Conservation (phyloP, 2,113 vertebrate genomes). For the Xenus cinereus region DNA sequence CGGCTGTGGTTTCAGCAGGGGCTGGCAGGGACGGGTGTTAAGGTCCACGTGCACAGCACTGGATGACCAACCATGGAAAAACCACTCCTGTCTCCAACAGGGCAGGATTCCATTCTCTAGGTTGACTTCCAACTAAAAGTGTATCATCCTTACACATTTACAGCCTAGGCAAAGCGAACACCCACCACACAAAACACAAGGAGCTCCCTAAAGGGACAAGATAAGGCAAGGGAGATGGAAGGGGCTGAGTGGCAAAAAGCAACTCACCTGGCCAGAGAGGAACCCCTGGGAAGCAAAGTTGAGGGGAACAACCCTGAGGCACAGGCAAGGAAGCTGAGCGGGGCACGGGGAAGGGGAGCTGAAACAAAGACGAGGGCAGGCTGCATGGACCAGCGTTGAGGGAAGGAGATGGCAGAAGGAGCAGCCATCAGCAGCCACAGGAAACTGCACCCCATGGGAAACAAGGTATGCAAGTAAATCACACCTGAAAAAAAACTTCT, state of each 20-base stretch:
- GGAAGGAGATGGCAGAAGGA: neutral
- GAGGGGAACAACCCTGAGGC: rapidly evolving
- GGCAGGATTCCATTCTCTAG: neutral
- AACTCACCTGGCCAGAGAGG: neutral
- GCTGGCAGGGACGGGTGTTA: neutral
- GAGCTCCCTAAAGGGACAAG: neutral
- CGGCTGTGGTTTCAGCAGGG: rapidly evolving
- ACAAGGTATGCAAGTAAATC: neutral
- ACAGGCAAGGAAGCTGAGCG: neutral
- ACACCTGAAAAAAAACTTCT: neutral
- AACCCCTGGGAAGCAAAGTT: neutral
- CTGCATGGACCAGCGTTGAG: rapidly evolving
- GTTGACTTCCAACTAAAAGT: neutral
- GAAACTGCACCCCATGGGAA: neutral
- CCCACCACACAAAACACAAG: neutral
- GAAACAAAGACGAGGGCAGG: neutral
- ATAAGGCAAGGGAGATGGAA: neutral
- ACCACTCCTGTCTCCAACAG: rapidly evolving
- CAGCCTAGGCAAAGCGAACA: neutral
- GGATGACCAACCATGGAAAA: neutral
- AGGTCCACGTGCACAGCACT: neutral
- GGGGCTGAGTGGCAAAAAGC: neutral
- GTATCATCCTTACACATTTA: neutral
- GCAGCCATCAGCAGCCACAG: neutral
- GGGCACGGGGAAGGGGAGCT: rapidly evolving